phyloP scores from a whole-genome alignment of 1,140 invertebrate species.

The Diabrotica virgifera region DNA sequence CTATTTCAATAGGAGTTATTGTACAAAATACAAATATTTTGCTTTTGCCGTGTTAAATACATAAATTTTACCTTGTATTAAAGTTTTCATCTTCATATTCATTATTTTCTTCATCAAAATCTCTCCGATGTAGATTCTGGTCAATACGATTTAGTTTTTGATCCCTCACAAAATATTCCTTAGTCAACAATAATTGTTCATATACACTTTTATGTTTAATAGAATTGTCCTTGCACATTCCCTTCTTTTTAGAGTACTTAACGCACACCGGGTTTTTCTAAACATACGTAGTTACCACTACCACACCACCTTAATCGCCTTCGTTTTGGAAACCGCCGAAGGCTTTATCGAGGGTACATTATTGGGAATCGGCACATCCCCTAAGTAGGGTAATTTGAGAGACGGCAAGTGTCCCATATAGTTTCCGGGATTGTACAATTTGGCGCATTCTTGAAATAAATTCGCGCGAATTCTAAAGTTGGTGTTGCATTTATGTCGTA shows the following conservation, averaged over 20 bases:
- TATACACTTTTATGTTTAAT: conserved; percentile 23
- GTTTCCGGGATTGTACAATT: conserved; percentile 40
- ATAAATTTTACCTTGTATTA: too few species aligned
- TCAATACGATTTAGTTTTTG: conserved; percentile 12
- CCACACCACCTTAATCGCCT: conserved; percentile 39
- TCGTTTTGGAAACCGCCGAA: conserved; percentile 36
- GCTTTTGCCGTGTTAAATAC: too few species aligned
- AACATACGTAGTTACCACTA: conserved; percentile 42
- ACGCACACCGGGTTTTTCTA: conserved; percentile 43
- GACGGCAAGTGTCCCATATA: conserved; percentile 40
- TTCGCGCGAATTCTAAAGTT: conserved; percentile 19
- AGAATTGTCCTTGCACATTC: conserved; percentile 27
- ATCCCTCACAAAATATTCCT: conserved; percentile 39
- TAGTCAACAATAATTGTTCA: conserved; percentile 40
- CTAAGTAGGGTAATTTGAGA: conserved; percentile 41
- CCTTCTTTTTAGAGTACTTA: conserved; percentile 38
- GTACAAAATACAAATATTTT: too few species aligned
- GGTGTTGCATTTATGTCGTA: too few species aligned
- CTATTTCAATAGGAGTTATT: too few species aligned
- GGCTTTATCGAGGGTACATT: conserved; percentile 32
- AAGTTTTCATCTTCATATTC: too few species aligned
- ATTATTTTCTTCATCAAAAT: background rate
- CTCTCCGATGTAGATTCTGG: conserved; percentile 14
- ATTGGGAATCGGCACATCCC: conserved; percentile 36
- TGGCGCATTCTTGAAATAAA: conserved; percentile 31